Conservation (phyloP, 64 coral and sea anemone species). For the Montipora cactus region DNA sequence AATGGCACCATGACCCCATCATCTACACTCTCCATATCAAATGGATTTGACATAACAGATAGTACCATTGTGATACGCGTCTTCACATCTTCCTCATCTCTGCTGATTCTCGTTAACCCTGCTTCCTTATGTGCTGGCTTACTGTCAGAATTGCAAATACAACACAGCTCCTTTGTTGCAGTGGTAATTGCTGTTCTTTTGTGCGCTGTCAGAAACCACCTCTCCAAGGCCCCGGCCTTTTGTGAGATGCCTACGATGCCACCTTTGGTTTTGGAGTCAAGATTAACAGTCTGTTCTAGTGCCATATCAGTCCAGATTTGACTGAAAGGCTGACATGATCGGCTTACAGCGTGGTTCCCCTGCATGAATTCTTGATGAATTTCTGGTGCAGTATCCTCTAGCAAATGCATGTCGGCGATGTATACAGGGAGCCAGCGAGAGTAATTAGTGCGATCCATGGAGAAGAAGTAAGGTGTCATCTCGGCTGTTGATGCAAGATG, state of each 20-base stretch:
- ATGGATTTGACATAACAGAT: conserved; percentile 42
- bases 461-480: no score
- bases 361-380: not conserved
- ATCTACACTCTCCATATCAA: conserved; percentile 3
- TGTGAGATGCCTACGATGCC: no score
- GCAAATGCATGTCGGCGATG: not conserved
- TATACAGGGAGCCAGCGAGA: not conserved
- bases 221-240: not conserved
- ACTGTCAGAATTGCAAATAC: conserved; percentile 11
- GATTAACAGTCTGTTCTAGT: no score
- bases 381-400: conserved; percentile 4
- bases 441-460: not conserved
- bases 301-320: no score
- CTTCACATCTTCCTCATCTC: conserved; percentile 41
- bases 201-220: conserved; percentile 63
- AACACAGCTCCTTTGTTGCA: conserved; percentile 30
- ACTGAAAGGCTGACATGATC: no score
- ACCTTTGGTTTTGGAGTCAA: no score
- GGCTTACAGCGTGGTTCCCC: not conserved
- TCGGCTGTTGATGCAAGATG: no score
- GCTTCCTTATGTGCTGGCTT: conserved; percentile 43
- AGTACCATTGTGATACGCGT: not conserved
- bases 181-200: conserved; percentile 55
- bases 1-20: conserved; percentile 1
- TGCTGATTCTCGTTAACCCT: conserved; percentile 13